These are phyloP conservation scores for Esox lucius DNA, from an alignment of 2,797 vertebrate species.

Conservation along the genomic window DNA sequence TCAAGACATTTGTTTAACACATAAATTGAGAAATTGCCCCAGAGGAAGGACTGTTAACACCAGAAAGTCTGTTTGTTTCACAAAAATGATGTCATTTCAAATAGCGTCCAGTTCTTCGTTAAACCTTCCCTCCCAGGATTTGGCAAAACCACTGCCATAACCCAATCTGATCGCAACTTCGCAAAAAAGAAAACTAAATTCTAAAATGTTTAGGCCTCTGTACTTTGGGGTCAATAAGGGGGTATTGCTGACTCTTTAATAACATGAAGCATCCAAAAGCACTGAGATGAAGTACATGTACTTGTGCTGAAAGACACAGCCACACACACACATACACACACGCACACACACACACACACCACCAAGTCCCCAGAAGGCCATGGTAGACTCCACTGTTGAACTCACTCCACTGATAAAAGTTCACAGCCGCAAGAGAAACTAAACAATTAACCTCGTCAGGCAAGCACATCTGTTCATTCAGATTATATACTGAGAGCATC, in stretches of 20 bases:
- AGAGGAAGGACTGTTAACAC: not conserved
- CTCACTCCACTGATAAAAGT: constrained; percentile 62
- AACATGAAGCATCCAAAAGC: constrained; percentile 53
- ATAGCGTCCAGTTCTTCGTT: constrained; percentile 51
- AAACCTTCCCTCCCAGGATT: constrained; percentile 28
- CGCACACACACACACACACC: not conserved
- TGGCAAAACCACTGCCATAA: constrained; percentile 23
- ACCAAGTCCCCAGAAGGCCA: constrained; percentile 46
- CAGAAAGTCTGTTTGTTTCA: not conserved
- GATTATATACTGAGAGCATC: not conserved
- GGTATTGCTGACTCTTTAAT: constrained; percentile 54
- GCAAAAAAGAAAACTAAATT: constrained; percentile 40
- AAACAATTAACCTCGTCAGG: constrained; percentile 73
- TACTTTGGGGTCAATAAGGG: constrained; percentile 24
- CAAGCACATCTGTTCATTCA: constrained; percentile 58
- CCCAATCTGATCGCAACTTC: constrained; percentile 30
- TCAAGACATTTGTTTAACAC: not conserved
- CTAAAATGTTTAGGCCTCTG: constrained; percentile 45
- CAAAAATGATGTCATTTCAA: constrained; percentile 14
- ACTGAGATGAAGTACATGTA: constrained; percentile 35
- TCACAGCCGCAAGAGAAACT: constrained; percentile 62
- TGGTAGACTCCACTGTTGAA: constrained; percentile 41
- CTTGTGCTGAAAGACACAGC: constrained; percentile 16
- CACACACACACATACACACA: not conserved
- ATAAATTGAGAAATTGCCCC: not conserved